These are phyloP conservation scores for Vanessa tameamea DNA, from an alignment of 1,140 invertebrate genomes.

Conservation along the genomic window DNA sequence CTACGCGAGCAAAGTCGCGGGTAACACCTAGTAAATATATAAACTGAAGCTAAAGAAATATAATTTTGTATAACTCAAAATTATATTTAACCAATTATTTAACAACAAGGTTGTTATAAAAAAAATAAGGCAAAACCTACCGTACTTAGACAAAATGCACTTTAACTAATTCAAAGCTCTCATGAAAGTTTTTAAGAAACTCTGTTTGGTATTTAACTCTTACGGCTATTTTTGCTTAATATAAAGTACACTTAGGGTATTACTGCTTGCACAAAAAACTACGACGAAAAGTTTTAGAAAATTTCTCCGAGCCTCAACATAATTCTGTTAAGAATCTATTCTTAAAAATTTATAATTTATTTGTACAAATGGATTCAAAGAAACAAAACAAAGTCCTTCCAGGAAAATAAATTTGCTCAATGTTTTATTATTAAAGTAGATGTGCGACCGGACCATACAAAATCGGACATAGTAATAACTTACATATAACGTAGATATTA, in stretches of 20 bases:
- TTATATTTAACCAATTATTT: background rate
- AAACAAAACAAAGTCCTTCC: background rate
- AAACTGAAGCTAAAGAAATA: no score
- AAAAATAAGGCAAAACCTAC: background rate
- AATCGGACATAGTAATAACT: no score
- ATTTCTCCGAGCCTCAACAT: constrained; percentile 18
- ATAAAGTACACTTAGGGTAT: constrained; percentile 27
- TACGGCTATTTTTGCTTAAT: constrained; percentile 21
- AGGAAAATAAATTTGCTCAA: background rate
- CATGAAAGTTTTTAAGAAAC: constrained; percentile 20
- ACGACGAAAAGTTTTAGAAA: constrained; percentile 16
- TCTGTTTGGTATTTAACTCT: constrained; percentile 27
- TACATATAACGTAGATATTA: no score
- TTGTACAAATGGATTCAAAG: background rate
- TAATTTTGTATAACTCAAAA: background rate
- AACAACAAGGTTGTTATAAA: background rate
- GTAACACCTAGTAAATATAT: no score
- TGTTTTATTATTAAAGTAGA: background rate
- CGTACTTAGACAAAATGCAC: constrained; percentile 10
- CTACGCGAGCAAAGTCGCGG: no score
- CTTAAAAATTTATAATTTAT: constrained; percentile 22
- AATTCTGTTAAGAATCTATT: constrained; percentile 20
- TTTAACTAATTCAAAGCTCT: constrained; percentile 19
- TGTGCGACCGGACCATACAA: no score
- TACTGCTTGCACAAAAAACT: constrained; percentile 26